Evolutionary conservation across 2,888 invertebrate species (phyloP), one percentile per base, ranked within the genome.

Genomic region (Xestia c-nigrum): DNA sequence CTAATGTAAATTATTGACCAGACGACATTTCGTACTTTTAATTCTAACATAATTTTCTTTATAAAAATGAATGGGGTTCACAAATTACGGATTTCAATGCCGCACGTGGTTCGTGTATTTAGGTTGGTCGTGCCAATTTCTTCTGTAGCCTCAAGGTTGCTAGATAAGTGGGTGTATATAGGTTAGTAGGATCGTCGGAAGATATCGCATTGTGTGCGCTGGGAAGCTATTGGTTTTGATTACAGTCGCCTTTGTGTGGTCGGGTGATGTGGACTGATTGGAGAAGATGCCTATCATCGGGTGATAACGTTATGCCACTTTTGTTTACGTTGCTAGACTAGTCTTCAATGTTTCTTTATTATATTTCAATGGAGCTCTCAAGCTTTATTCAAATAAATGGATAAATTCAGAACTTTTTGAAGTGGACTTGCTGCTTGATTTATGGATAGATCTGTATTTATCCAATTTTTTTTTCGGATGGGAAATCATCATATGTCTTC

Each of bases 11-110:
- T 88, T 89, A 90, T 83, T 69, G 71, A 83, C 80, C 86, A 88
- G 89, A 88, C 90, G 91, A 90, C 90, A 89, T 86, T 85, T 85
- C 74, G 84, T 80, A 86, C 85, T 84, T 88, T 90, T 87, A 88
- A 79, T 82, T 78, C 81, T 67, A 84, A 72, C 78, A 83, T 87
- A 89, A 90, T 90, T 90, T 89, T 90, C 82, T 85, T 85, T 88
- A 92, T 92, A 91, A 92, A 93, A 94, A 91, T 93, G 93, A 94
- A 94, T 94, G 93, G 76, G 93, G 90, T 89, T 89, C 90, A 90
- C 92, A 92, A 91, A 92, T 92, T 91, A 89, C 89, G 77, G 86
- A 88, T 89, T 88, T 91, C 92, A 93, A 92, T 92, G 92, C 89
- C 92, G 90, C 89, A 81, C 52, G 61, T 59, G 76, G 59, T 59